phyloP scores from a whole-genome alignment of 2,888 invertebrate species.

The Tipula lateralis region DNA sequence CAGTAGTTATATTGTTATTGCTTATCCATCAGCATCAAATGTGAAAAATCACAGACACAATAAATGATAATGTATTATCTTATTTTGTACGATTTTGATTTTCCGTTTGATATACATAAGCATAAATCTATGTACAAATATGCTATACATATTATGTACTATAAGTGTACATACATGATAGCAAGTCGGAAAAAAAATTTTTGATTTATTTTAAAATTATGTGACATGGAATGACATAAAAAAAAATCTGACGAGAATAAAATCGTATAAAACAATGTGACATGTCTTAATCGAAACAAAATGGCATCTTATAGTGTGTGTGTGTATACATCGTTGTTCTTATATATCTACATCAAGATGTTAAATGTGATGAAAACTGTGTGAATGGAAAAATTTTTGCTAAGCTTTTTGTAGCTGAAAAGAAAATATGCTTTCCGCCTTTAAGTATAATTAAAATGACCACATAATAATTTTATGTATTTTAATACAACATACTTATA shows the following conservation, averaged over 20 bases:
- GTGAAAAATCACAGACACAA: neutral
- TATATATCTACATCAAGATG: no score
- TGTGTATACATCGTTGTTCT: neutral
- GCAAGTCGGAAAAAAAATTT: neutral
- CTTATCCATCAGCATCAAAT: neutral
- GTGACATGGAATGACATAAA: neutral
- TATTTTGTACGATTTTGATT: neutral
- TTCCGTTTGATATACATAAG: neutral
- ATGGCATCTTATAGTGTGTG: neutral
- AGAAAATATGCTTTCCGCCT: neutral
- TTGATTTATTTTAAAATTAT: constrained; percentile 4
- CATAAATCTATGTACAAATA: neutral
- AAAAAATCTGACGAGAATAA: neutral
- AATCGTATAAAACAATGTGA: neutral
- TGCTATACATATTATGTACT: neutral
- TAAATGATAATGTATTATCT: neutral
- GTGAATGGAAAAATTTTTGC: neutral
- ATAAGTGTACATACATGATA: neutral
- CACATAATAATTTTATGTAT: neutral
- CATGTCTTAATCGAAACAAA: neutral
- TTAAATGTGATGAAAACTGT: neutral
- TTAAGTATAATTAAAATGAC: neutral
- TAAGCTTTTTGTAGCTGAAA: neutral
- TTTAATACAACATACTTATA: neutral
- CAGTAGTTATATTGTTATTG: neutral